Evolutionary conservation across 64 coral and sea anemone species (phyloP), one percentile per base, ranked within the genome.

Genomic region (Montipora foliosa): DNA sequence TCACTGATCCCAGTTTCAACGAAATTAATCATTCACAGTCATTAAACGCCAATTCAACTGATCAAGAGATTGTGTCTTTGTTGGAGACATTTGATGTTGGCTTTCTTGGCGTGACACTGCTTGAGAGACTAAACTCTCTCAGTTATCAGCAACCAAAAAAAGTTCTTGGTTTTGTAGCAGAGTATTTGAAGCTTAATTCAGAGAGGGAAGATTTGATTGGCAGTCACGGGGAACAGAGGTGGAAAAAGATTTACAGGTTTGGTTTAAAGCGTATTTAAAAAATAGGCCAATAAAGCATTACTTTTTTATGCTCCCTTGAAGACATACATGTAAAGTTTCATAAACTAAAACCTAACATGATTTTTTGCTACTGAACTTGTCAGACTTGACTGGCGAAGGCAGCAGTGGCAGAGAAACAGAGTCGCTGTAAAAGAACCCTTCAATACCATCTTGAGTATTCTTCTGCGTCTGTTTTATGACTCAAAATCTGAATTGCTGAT

Each of bases 311-410:
- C 37, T 37, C 37, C 37, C 37, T 37, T 55, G 52, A 55, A 55
- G 10, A 55, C 6, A 10, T 7, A 25, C 25, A 25, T 25, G 25
- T 25, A 37, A 37, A 37, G 37, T 37, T 37, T 37, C 61, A 4
- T 64, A 4, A 14, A 64, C 9, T 64, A 15, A 64, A 64, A 64
- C 13, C 61, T 12, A 15, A 12, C 9, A 14, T 64, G 68, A 21
- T 6, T 7, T 24, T 71, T 24, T 7, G 5, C 5, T 17, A 24
- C 25, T 52, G 5, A 12, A 61, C 22, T 11, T 81, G 67, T 51
- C 49, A 93, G 92, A 80, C 61, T 93, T 44, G 92, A 93, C 12
- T 93, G 92, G 92, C 79, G 74, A 75, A 87, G 73, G 55, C 76
- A 76, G 3, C 59, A 80, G 16, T 93, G 92, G 92, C 47, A 72